A percentile compares a stretch with the other conserved stretches of the same genome.
phyloP scores from a whole-genome alignment of 1,140 invertebrate genomes.

The Diabrotica virgifera region DNA sequence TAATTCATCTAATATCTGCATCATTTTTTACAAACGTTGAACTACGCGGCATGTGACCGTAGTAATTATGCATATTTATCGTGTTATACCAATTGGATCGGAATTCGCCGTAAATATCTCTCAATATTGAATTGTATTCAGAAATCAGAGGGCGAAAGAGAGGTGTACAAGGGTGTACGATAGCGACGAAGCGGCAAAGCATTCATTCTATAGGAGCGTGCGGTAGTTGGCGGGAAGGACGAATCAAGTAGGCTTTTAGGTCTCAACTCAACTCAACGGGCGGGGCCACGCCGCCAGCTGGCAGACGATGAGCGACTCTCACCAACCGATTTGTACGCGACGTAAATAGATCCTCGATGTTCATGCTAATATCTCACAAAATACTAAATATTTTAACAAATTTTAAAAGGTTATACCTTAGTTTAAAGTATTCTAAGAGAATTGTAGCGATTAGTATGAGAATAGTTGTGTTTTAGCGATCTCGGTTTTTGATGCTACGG shows the following conservation, averaged over 20 bases:
- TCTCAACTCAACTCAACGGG: constrained; percentile 38
- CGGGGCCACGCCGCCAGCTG: constrained; percentile 53
- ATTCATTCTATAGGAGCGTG: constrained; percentile 23
- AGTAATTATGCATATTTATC: neutral
- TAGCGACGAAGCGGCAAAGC: constrained; percentile 12
- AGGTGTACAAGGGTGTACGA: constrained; percentile 25
- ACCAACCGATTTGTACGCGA: constrained; percentile 49
- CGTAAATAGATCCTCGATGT: constrained; percentile 48
- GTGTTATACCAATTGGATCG: neutral
- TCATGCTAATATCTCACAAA: constrained; percentile 6
- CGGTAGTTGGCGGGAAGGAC: constrained; percentile 38
- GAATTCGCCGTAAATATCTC: constrained; percentile 3
- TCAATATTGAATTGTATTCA: constrained; percentile 10
- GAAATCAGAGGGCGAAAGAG: constrained; percentile 17
- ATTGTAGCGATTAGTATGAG: constrained; percentile 19
- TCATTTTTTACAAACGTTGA: too few relatives aligned
- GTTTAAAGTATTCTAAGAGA: neutral
- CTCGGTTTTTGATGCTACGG: constrained; percentile 37
- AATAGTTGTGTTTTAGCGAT: neutral
- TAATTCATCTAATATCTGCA: too few relatives aligned
- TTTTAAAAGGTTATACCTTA: constrained; percentile 15
- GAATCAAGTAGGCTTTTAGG: constrained; percentile 30
- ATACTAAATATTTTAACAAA: constrained; percentile 9
- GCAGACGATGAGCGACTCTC: constrained; percentile 55
- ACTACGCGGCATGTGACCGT: too few relatives aligned